Percentiles rank a stretch among this genome's conserved stretches.
Conservation (phyloP, 2,113 vertebrate species). For the Alaudala cheleensis region DNA sequence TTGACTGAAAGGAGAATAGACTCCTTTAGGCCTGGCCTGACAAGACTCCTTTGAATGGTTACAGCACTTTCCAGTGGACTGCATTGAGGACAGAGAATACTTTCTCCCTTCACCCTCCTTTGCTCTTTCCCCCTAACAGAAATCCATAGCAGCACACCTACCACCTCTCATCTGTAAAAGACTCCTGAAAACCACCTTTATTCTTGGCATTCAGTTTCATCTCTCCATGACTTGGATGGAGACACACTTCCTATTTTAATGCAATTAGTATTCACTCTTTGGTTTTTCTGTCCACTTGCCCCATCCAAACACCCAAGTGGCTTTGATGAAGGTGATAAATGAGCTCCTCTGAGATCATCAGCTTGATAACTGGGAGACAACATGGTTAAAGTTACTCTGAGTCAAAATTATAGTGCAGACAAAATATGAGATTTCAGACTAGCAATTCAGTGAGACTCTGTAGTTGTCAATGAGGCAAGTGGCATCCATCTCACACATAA, state of each 20-base stretch:
- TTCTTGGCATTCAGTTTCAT: not conserved
- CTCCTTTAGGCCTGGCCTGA: not conserved
- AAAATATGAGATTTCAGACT: not conserved
- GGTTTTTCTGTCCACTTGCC: not conserved
- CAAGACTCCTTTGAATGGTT: not conserved
- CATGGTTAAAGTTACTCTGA: not conserved
- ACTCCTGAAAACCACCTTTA: not conserved
- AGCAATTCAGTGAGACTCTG: not conserved
- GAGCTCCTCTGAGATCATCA: not conserved
- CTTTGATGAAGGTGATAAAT: not conserved
- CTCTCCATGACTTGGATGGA: not conserved
- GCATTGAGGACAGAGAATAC: not conserved
- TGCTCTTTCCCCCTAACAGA: not conserved
- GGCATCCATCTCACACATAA: not conserved
- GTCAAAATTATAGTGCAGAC: not conserved
- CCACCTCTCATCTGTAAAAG: not conserved
- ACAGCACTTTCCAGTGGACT: not conserved
- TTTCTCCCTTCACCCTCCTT: not conserved
- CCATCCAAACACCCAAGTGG: not conserved
- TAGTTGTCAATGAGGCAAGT: not conserved
- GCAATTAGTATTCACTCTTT: not conserved
- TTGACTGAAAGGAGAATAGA: not conserved
- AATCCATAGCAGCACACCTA: not conserved
- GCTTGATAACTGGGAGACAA: not conserved
- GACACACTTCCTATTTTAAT: not conserved